These are phyloP conservation scores for Teleogryllus oceanicus DNA, from an alignment of 2,888 invertebrate species.

Conservation along the genomic window DNA sequence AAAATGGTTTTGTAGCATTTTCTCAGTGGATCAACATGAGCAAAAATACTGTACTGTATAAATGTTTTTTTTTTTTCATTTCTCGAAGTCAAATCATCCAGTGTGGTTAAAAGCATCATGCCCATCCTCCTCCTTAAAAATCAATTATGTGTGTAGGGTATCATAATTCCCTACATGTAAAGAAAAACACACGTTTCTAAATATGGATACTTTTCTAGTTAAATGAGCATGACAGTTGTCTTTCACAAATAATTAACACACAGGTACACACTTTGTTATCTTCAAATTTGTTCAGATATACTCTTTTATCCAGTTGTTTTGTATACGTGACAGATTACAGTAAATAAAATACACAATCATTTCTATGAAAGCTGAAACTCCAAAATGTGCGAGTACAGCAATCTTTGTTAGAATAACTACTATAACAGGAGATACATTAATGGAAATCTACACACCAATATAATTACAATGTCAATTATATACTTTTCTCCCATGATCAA, in stretches of 20 bases:
- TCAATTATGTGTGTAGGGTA: not conserved
- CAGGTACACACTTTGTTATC: not conserved
- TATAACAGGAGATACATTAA: conserved; percentile 6
- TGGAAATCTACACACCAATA: conserved; percentile 18
- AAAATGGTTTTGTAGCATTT: conserved; percentile 3
- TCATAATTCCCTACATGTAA: not conserved
- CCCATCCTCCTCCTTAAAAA: conserved; percentile 6
- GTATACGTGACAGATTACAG: not conserved
- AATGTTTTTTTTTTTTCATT: not conserved
- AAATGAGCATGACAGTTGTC: not conserved
- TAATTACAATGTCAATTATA: conserved; percentile 18
- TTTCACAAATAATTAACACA: not conserved
- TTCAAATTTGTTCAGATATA: not conserved
- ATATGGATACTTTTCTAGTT: not conserved
- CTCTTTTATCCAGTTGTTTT: conserved; percentile 3
- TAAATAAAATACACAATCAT: not conserved
- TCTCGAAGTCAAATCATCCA: not conserved
- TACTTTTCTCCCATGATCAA: not conserved
- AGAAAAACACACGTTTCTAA: not conserved
- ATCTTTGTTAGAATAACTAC: not conserved
- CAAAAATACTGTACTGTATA: conserved; percentile 8
- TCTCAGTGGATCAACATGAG: conserved; percentile 7
- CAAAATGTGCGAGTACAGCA: not conserved
- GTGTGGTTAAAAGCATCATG: not conserved
- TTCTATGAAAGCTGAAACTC: not conserved